Base-by-base conservation (phyloP, 2,888 invertebrate genomes). In the Lobophora halterata region DNA sequence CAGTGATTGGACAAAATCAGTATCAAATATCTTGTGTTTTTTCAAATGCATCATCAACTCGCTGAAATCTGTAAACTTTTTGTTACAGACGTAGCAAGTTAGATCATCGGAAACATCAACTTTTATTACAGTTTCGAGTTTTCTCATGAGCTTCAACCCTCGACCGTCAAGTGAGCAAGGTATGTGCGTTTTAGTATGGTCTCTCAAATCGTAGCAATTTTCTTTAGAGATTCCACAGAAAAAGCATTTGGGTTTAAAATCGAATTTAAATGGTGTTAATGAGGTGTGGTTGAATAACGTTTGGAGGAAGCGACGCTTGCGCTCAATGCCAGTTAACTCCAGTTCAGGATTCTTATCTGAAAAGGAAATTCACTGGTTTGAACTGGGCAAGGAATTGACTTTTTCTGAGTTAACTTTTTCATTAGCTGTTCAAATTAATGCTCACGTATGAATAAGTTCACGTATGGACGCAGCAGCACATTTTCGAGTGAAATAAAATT, bases 261-360 rank as follows among this genome's bases (percentile, higher is more conserved):
- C 69, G 72, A 75, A 80, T 65, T 83, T 83, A 59, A 85, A 83
- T 1, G 85, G 85, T 44, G 80, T 65, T 20, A 83, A 50, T 1
- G 81, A 63, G 1, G 85, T 82, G 52, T 80, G 75, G 74, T 81
- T 81, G 72, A 85, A 78, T 23, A 85, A 52, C 38, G 71, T 71
- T 53, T 67, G 65, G 37, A 83, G 77, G 52, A 81, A 81, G 51
- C 35, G 46, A 37, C 55, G 52, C 37, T 63, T 61, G 43, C 55
- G 39, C 49, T 50, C 55, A 52, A 53, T 61, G 42, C 49, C 55
- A 54, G 52, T 60, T 44, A 50, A 37, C 25, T 25, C 5, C 24
- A 8, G 61, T 59, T 57, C 57, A 55, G 65, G 62, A 55, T 65
- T 62, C 52, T 58, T 56, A 82, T 72, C 85, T 85, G 85, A 72